phyloP scores from a whole-genome alignment of 1,140 invertebrate species.

The Harpegnathos saltator region DNA sequence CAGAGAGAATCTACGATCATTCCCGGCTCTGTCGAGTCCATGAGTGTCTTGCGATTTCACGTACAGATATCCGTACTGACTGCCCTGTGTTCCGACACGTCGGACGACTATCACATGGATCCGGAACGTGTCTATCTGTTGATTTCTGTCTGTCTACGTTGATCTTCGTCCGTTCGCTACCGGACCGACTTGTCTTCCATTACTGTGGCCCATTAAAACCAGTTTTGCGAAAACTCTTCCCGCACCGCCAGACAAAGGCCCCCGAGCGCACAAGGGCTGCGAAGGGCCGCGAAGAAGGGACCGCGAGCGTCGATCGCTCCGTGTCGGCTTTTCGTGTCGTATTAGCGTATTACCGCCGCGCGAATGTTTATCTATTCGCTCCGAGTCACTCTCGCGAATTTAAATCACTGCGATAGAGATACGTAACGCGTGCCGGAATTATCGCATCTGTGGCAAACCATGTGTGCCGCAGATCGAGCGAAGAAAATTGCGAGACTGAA shows the following conservation, averaged over 20 bases:
- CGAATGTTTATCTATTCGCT: conserved; percentile 4
- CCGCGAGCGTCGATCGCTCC: not conserved
- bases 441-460: not conserved
- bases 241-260: conserved; percentile 46
- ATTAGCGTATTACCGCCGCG: not conserved
- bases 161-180: not conserved
- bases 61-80: conserved; percentile 46
- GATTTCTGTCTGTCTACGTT: conserved; percentile 23
- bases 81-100: conserved; percentile 45
- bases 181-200: no score
- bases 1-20: conserved; percentile 52
- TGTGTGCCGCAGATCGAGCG: not conserved
- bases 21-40: not conserved
- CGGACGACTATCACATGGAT: conserved; percentile 28
- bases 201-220: conserved; percentile 38
- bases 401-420: not conserved
- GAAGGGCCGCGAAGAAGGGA: conserved; percentile 1
- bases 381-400: not conserved
- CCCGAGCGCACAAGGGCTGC: conserved; percentile 42
- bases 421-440: not conserved
- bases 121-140: conserved; percentile 10
- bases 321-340: not conserved
- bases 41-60: conserved; percentile 22
- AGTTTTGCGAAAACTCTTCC: conserved; percentile 23
- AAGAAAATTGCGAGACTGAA: not conserved